These are phyloP conservation scores for Pseudoips prasinana DNA, from an alignment of 2,888 invertebrate genomes.

Conservation along the genomic window DNA sequence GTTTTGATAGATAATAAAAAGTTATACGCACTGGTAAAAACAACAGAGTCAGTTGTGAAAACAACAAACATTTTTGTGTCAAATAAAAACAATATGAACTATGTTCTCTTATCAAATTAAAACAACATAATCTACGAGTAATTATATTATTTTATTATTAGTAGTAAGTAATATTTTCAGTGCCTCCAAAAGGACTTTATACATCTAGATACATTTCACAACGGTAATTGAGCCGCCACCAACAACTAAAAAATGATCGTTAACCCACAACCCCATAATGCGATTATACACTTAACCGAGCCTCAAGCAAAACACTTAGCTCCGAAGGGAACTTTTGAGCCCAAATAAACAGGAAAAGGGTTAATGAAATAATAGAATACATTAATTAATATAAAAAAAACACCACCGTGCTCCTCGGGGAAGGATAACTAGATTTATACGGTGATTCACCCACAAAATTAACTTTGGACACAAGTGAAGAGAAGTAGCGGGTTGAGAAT, in stretches of 20 bases:
- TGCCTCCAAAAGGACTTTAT: too few species aligned
- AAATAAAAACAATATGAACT: too few species aligned
- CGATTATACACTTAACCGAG: conserved; percentile 8
- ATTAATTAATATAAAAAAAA: conserved; percentile 47
- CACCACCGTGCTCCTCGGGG: conserved; percentile 32
- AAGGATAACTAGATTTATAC: conserved; percentile 46
- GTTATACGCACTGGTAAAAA: too few species aligned
- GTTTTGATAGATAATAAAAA: too few species aligned
- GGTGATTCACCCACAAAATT: conserved; percentile 46
- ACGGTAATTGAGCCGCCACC: too few species aligned
- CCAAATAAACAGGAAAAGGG: conserved; percentile 40
- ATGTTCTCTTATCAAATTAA: too few species aligned
- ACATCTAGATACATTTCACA: too few species aligned
- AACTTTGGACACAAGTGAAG: conserved; percentile 22
- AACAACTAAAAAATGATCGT: conserved; percentile 1
- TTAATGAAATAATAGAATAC: conserved; percentile 48
- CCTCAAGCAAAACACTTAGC: conserved; percentile 21
- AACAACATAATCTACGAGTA: too few species aligned
- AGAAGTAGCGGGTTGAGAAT: conserved; percentile 5
- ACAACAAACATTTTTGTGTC: too few species aligned
- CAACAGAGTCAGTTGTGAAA: too few species aligned
- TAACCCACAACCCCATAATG: conserved; percentile 11
- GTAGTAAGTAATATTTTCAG: too few species aligned
- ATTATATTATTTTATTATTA: too few species aligned
- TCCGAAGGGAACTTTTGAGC: conserved; percentile 15